Conservation (phyloP, 2,113 vertebrate species). For the Chloropsis cyanopogon region DNA sequence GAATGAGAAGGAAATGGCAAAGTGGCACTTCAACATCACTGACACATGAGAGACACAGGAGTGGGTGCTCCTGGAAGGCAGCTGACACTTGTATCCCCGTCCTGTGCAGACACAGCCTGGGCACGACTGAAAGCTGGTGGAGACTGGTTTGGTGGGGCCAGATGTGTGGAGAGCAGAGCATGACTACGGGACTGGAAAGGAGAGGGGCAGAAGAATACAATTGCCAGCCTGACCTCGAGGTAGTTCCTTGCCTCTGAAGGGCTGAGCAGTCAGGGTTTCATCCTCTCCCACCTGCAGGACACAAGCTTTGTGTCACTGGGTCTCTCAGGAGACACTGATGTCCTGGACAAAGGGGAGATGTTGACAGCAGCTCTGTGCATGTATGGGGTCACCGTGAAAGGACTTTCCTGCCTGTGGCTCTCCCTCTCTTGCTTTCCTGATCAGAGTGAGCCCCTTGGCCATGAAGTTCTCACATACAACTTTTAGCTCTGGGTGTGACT, state of each 20-base stretch:
- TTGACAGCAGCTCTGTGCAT: accelerated
- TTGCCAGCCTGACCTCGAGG: not conserved
- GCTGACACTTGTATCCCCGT: not conserved
- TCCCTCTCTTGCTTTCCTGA: not conserved
- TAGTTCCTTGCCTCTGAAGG: not conserved
- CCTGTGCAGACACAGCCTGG: not conserved
- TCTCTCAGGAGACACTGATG: not conserved
- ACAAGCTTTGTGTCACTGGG: not conserved
- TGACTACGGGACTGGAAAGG: not conserved
- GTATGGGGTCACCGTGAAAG: not conserved
- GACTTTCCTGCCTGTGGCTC: not conserved
- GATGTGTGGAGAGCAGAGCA: not conserved
- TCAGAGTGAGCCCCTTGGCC: not conserved
- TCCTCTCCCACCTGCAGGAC: not conserved
- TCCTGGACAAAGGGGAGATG: not conserved
- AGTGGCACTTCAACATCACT: not conserved
- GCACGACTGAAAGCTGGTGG: not conserved
- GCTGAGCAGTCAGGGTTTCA: not conserved
- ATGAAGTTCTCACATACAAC: accelerated
- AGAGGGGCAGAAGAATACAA: not conserved
- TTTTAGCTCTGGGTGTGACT: not conserved
- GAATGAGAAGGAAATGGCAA: not conserved
- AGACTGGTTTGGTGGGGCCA: not conserved
- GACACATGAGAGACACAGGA: not conserved
- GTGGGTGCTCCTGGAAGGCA: not conserved